phyloP scores from a whole-genome alignment of 2,888 invertebrate species.

The Acrobasis suavella region DNA sequence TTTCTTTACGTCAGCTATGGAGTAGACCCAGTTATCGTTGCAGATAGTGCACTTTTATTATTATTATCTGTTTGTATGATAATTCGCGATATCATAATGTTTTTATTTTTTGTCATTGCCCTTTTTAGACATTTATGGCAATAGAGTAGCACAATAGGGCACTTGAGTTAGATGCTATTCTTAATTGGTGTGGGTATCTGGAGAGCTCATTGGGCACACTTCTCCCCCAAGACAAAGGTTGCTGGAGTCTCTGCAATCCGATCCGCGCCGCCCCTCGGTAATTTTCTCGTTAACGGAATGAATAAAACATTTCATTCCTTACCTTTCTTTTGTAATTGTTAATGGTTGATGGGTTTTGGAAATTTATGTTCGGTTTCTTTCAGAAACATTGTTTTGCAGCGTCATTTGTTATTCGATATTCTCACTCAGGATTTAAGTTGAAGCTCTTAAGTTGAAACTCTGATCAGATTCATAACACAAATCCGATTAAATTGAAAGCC shows the following conservation, averaged over 20 bases:
- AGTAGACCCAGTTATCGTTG: no score
- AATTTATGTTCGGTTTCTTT: slow-evolving; percentile 71
- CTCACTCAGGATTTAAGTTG: slow-evolving; percentile 42
- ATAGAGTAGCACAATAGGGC: slow-evolving; percentile 45
- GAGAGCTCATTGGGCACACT: slow-evolving; percentile 72
- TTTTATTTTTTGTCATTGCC: slow-evolving; percentile 29
- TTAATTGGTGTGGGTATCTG: slow-evolving; percentile 72
- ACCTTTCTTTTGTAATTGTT: slow-evolving; percentile 81
- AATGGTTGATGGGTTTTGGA: slow-evolving; percentile 79
- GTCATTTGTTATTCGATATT: slow-evolving; percentile 61
- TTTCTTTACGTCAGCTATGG: no score
- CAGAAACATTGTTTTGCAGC: slow-evolving; percentile 53
- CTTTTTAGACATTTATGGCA: slow-evolving; percentile 39
- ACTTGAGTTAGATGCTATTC: slow-evolving; percentile 58
- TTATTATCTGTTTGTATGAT: no score
- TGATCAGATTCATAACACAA: slow-evolving; percentile 34
- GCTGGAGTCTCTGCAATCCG: slow-evolving; percentile 76
- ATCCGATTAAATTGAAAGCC: neutral
- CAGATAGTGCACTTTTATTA: no score
- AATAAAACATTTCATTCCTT: slow-evolving; percentile 82
- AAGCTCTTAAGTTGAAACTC: slow-evolving; percentile 40
- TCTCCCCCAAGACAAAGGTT: slow-evolving; percentile 76
- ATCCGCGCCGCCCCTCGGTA: slow-evolving; percentile 75
- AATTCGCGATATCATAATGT: no score
- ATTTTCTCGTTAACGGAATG: slow-evolving; percentile 81